Evolutionary conservation across 2,888 invertebrate species (phyloP).

Genomic region (Globia sparganii): DNA sequence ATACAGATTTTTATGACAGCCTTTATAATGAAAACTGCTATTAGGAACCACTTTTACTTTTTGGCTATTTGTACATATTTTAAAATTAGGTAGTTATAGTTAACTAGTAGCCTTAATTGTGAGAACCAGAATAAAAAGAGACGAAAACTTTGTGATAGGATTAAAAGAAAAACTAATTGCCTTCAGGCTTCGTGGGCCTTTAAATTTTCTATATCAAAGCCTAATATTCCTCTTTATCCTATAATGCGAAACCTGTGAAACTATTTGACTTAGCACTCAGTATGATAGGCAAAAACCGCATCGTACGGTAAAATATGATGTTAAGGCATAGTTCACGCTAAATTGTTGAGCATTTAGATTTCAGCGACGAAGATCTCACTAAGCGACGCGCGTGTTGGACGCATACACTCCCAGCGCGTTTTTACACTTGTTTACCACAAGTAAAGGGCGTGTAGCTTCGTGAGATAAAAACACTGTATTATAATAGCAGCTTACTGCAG

Average conservation of each 20-base stretch:
- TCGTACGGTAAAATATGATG: neutral
- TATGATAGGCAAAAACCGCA: slow-evolving; percentile 17
- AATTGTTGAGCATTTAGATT: neutral
- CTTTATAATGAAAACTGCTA: neutral
- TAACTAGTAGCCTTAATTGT: too few relatives aligned
- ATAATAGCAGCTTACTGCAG: neutral
- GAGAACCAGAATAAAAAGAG: neutral
- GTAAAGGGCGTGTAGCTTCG: neutral
- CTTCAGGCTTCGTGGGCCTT: neutral
- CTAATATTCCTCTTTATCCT: neutral
- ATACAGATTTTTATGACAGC: neutral
- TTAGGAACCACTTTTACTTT: neutral
- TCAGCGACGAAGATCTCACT: neutral
- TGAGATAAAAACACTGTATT: neutral
- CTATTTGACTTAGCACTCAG: slow-evolving; percentile 6
- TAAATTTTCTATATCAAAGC: neutral
- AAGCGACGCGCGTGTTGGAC: too few relatives aligned
- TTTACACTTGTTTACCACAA: neutral
- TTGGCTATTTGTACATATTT: neutral
- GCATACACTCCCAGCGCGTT: neutral
- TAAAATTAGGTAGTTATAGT: neutral
- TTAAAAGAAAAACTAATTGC: neutral
- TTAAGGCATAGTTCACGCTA: neutral
- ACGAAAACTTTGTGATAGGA: neutral
- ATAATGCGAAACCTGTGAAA: slow-evolving; percentile 22